phyloP scores from a whole-genome alignment of 2,797 vertebrate genomes.

The Pangasius krempfi region DNA sequence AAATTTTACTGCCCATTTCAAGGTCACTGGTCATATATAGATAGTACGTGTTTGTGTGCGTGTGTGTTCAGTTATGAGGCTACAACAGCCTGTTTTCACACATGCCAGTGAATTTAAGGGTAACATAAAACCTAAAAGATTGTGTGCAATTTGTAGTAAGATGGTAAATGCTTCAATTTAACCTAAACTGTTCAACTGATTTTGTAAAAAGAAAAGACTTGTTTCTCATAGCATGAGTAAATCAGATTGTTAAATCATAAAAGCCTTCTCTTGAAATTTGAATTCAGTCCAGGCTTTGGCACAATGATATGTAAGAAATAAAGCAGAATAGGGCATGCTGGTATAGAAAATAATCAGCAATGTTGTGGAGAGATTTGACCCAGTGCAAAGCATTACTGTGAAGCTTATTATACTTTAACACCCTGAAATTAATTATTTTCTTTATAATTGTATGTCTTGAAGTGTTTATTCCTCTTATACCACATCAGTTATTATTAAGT shows the following conservation, averaged over 20 bases:
- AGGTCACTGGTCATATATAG: slow-evolving; percentile 10
- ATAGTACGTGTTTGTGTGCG: neutral
- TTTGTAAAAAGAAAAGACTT: neutral
- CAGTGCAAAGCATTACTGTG: neutral
- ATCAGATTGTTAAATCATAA: too few relatives aligned
- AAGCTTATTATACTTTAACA: neutral
- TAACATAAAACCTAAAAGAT: neutral
- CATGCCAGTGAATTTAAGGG: neutral
- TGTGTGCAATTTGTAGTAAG: neutral
- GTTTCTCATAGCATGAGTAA: neutral
- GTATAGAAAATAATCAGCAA: neutral
- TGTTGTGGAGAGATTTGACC: neutral
- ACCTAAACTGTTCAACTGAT: neutral
- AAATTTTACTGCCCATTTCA: neutral
- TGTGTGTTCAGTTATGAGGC: neutral
- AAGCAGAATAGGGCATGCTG: neutral
- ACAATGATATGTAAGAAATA: neutral
- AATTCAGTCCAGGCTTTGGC: neutral
- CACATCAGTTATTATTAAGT: neutral
- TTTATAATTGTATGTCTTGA: neutral
- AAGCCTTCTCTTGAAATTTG: neutral
- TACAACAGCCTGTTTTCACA: slow-evolving; percentile 14
- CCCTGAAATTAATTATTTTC: neutral
- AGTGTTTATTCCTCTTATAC: neutral
- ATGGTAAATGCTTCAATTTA: neutral